phyloP scores from a whole-genome alignment of 2,888 invertebrate genomes.

The Serrognathus titanus region DNA sequence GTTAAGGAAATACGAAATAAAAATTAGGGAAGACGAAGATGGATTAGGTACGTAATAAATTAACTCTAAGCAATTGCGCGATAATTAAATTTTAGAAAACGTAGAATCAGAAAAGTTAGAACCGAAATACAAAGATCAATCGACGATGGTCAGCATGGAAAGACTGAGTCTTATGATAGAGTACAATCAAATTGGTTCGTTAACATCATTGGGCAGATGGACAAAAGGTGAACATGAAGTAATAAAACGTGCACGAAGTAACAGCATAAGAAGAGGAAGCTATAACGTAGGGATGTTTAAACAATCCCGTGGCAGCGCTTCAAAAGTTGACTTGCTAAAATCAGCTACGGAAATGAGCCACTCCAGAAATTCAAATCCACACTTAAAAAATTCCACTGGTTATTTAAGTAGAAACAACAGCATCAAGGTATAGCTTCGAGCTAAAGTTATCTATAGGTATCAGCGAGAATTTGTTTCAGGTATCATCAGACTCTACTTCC shows the following conservation, averaged over 20 bases:
- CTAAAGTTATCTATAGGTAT: neutral
- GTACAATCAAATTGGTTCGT: conserved; percentile 72
- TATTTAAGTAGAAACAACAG: conserved; percentile 15
- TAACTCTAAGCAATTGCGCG: neutral
- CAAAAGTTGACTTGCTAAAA: conserved; percentile 65
- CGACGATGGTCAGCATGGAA: conserved; percentile 69
- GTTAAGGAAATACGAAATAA: conserved; percentile 60
- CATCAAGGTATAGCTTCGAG: conserved; percentile 7
- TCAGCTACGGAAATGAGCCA: conserved; percentile 69
- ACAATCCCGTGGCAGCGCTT: conserved; percentile 51
- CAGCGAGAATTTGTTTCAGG: neutral
- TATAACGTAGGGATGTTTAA: conserved; percentile 55
- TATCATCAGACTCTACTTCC: conserved; percentile 14
- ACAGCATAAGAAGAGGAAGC: conserved; percentile 54
- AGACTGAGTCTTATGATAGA: conserved; percentile 71
- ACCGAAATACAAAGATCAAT: conserved; percentile 64
- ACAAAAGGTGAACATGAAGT: conserved; percentile 24
- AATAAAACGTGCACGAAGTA: conserved; percentile 41
- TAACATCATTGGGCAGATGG: conserved; percentile 64
- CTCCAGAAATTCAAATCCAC: conserved; percentile 31
- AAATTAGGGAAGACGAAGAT: conserved; percentile 45
- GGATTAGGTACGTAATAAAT: conserved; percentile 45
- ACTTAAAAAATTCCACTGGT: conserved; percentile 27
- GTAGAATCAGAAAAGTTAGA: conserved; percentile 63
- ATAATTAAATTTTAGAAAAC: conserved; percentile 27